Conservation (phyloP, 2,113 vertebrate genomes). For the Aspidoscelis tigris region DNA sequence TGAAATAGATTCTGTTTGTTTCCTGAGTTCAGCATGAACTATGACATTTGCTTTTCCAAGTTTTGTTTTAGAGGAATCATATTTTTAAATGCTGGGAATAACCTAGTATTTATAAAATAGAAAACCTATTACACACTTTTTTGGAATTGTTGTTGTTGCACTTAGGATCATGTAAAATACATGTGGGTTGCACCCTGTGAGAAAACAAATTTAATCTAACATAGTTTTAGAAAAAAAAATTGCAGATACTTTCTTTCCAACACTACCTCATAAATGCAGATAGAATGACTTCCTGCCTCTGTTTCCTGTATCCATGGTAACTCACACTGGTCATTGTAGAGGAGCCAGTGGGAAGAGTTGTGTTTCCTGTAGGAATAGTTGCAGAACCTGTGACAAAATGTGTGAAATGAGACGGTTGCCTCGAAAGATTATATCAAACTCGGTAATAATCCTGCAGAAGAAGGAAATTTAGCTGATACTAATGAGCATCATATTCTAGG, state of each 20-base stretch:
- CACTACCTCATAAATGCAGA: slow-evolving; percentile 77
- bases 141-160: slow-evolving; percentile 11
- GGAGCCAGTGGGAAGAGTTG: slow-evolving; percentile 69
- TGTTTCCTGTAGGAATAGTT: slow-evolving; percentile 77
- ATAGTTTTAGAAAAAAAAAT: slow-evolving; percentile 68
- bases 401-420: neutral
- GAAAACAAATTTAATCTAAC: slow-evolving; percentile 53
- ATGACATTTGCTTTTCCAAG: neutral
- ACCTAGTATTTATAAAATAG: neutral
- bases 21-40: neutral
- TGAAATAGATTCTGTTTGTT: neutral
- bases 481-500: slow-evolving; percentile 70
- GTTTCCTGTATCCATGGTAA: slow-evolving; percentile 88
- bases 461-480: slow-evolving; percentile 44
- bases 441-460: slow-evolving; percentile 28
- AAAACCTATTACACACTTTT: neutral
- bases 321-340: slow-evolving; percentile 66
- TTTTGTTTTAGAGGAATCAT: neutral
- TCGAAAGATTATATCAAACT: slow-evolving; percentile 12
- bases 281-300: slow-evolving; percentile 81
- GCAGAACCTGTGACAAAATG: slow-evolving; percentile 49
- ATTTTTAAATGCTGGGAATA: neutral
- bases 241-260: slow-evolving; percentile 74
- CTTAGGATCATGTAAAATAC: neutral
- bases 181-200: neutral